These are phyloP conservation scores for Ia io DNA, from an alignment of 2,113 vertebrate species.

Conservation along the genomic window DNA sequence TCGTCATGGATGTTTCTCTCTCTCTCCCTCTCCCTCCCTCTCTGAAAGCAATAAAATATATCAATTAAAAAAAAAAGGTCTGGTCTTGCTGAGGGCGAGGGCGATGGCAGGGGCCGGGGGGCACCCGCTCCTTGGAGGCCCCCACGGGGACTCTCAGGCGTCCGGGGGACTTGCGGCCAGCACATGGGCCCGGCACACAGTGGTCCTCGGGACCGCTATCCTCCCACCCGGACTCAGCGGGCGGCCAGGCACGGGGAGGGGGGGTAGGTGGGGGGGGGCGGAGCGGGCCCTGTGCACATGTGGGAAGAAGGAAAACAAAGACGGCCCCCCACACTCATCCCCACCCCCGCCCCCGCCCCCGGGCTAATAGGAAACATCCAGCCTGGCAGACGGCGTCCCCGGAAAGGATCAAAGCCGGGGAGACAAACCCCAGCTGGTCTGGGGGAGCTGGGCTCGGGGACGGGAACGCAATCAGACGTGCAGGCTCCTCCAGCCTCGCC, in stretches of 20 bases:
- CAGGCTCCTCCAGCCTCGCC: neutral
- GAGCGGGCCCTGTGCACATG: too few relatives aligned
- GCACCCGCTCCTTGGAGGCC: fast-evolving
- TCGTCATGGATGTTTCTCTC: too few relatives aligned
- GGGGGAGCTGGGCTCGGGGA: neutral
- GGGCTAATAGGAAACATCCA: neutral
- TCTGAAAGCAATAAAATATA: too few relatives aligned
- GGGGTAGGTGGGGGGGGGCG: too few relatives aligned
- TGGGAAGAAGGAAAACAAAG: neutral
- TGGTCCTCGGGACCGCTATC: neutral
- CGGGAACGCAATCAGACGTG: neutral
- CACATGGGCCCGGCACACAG: neutral
- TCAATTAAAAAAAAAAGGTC: slow-evolving; percentile 26
- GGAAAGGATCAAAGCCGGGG: neutral
- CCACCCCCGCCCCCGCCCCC: too few relatives aligned
- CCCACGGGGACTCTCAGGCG: too few relatives aligned
- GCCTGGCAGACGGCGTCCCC: neutral
- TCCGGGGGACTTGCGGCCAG: too few relatives aligned
- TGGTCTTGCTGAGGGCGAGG: slow-evolving; percentile 41
- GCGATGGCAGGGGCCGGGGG: slow-evolving; percentile 18
- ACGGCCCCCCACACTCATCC: neutral
- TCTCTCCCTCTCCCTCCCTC: too few relatives aligned
- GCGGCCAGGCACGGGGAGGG: fast-evolving
- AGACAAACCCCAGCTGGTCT: neutral
- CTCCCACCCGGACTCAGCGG: fast-evolving